Evolutionary conservation across 2,797 vertebrate species (phyloP), one percentile per base, ranked within the genome.

Genomic region (Lateolabrax maculatus): DNA sequence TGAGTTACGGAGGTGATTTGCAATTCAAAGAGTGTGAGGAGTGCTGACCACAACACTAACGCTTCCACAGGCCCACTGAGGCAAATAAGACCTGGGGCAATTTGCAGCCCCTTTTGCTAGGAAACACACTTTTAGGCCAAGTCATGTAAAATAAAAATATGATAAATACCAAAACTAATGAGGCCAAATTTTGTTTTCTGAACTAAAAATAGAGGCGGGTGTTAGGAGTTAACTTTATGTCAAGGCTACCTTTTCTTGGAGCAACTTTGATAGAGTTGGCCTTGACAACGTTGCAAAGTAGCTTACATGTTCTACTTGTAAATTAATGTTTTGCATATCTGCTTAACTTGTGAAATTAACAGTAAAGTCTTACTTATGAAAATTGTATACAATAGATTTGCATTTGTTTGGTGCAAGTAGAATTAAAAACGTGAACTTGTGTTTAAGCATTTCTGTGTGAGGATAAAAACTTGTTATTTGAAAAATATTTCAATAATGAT

Each of bases 1-100:
- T 94, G 94, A 95, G 93, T 95, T 95, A 95, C 92, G 27, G 86
- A 80, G 91, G 83, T 53, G 80, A 95, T 95, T 95, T 95, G 95
- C 94, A 95, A 95, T 95, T 95, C 94, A 95, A 95, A 95, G 92
- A 88, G 90, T 90, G 80, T 83, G 71, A 93, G 90, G 95, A 95
- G 93, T 95, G 95, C 95, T 95, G 95, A 95, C 95, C 95, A 95
- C 93, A 95, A 93, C 92, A 93, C 80, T 92, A 92, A 80, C 74
- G 84, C 90, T 87, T 91, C 88, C 87, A 93, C 75, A 74, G 89
- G 91, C 92, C 94, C 91, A 85, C 83, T 80, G 94, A 94, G 94
- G 89, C 87, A 94, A 95, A 95, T 95, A 94, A 95, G 91, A 92
- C 89, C 81, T 70, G 81, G 90, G 91, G 93, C 93, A 95, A 94